phyloP scores from a whole-genome alignment of 2,113 vertebrate species.

The Peromyscus polionotus region DNA sequence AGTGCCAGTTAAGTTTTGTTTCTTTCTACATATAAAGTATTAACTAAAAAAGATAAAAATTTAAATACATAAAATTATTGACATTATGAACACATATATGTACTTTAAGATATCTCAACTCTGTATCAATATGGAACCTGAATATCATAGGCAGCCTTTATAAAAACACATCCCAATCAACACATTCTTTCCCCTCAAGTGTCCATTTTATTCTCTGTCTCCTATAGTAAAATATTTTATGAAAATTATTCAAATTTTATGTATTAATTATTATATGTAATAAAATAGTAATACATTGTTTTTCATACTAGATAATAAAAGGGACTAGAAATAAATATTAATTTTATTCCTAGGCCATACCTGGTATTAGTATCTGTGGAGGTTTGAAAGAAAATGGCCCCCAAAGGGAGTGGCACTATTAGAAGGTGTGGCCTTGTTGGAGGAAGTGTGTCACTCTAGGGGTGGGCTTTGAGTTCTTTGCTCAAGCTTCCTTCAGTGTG shows the following conservation, averaged over 20 bases:
- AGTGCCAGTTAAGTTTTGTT: background rate
- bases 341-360: background rate
- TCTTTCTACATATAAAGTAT: background rate
- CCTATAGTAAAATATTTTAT: background rate
- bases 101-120: background rate
- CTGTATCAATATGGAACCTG: background rate
- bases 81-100: background rate
- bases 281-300: background rate
- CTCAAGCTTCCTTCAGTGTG: background rate
- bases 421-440: background rate
- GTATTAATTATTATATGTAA: background rate
- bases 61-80: background rate
- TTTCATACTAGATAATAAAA: background rate
- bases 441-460: background rate
- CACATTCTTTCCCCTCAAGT: fast-evolving
- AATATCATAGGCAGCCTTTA: background rate
- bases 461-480: background rate
- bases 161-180: background rate
- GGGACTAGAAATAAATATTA: background rate
- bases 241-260: background rate
- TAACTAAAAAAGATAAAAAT: background rate
- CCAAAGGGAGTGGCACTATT: background rate
- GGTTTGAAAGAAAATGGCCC: background rate
- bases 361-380: background rate
- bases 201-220: background rate